phyloP scores from a whole-genome alignment of 2,888 invertebrate genomes.

The Synergus gifuensis region DNA sequence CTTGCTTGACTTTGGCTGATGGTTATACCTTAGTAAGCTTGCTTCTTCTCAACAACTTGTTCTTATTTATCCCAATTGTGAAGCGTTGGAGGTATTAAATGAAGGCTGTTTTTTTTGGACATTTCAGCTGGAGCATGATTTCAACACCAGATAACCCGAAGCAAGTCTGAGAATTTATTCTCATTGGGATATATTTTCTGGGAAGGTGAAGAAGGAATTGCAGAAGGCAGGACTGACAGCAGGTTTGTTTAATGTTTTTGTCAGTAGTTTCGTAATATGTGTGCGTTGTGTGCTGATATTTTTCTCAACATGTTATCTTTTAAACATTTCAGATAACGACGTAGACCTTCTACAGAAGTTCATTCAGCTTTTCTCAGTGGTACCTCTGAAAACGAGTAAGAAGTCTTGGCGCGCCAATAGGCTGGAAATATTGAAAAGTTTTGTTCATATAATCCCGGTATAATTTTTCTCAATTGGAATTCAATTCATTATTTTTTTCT shows the following conservation, averaged over 20 bases:
- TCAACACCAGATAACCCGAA: background rate
- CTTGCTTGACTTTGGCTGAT: background rate
- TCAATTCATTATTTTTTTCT: no score
- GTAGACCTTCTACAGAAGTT: background rate
- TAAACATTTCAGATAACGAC: background rate
- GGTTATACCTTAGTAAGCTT: background rate
- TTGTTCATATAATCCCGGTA: no score
- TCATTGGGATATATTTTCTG: background rate
- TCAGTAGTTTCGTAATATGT: no score
- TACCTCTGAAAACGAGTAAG: background rate
- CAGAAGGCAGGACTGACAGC: background rate
- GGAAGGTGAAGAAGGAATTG: background rate
- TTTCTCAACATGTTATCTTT: no score
- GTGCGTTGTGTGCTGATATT: no score
- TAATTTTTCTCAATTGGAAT: no score
- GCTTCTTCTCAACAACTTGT: background rate
- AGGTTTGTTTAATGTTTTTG: no score
- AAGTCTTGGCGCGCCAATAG: background rate
- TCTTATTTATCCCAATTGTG: background rate
- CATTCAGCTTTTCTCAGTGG: background rate
- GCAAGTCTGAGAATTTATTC: background rate
- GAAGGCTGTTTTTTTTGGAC: background rate
- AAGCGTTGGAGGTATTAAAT: background rate
- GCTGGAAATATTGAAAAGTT: background rate
- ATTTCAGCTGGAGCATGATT: background rate